phyloP scores from a whole-genome alignment of 2,113 vertebrate genomes.

The Upupa epops region DNA sequence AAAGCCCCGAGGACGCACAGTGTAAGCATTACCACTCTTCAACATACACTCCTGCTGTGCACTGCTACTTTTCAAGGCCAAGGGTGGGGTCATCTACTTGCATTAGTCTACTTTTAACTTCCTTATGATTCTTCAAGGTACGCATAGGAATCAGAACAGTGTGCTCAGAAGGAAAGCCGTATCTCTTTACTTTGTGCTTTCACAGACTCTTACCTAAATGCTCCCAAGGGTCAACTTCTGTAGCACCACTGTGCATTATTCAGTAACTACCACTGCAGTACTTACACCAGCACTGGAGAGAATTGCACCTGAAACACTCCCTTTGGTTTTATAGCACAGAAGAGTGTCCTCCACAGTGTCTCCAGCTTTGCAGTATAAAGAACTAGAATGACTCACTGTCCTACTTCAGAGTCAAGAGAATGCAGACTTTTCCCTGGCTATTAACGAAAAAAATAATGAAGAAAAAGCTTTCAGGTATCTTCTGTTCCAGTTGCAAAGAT shows the following conservation, averaged over 20 bases:
- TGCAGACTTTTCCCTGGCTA: not conserved
- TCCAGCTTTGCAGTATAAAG: not conserved
- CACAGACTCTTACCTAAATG: slow-evolving; percentile 13
- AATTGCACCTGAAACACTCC: not conserved
- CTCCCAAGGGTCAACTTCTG: not conserved
- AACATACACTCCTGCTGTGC: not conserved
- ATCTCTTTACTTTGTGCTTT: slow-evolving; percentile 9
- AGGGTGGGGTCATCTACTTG: not conserved
- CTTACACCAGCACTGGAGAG: not conserved
- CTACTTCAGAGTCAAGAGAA: slow-evolving; percentile 15
- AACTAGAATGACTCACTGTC: slow-evolving; percentile 18
- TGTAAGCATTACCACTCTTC: not conserved
- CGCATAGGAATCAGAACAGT: not conserved
- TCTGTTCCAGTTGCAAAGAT: not conserved
- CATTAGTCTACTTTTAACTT: not conserved
- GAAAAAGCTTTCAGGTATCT: not conserved
- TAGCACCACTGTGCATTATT: not conserved
- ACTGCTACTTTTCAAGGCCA: not conserved
- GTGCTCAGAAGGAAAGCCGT: not conserved
- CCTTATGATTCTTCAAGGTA: not conserved
- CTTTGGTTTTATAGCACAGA: slow-evolving; percentile 26
- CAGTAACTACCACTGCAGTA: not conserved
- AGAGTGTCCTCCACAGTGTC: not conserved
- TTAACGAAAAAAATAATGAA: not conserved
- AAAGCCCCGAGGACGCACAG: accelerated